A percentile compares a stretch with the other conserved stretches of the same genome.
Evolutionary conservation across 2,797 vertebrate genomes (phyloP).

Genomic region (Anabacerthia variegaticeps): DNA sequence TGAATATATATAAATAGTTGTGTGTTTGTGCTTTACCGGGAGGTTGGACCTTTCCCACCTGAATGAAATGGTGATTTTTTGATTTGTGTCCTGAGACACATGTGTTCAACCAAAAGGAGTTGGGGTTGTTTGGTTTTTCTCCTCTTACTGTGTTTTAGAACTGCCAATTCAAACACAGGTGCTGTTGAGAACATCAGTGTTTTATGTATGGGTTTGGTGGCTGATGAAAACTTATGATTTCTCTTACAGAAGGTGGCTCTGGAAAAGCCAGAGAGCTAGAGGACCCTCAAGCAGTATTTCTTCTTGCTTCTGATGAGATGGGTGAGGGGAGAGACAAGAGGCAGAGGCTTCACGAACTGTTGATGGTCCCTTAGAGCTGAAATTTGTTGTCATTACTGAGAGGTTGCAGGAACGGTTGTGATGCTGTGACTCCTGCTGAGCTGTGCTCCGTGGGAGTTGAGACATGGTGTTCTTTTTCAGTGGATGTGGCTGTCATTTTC

Average conservation of each 20-base stretch:
- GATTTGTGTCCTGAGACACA: background rate
- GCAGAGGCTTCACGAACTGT: background rate
- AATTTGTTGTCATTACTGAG: background rate
- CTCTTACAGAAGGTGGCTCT: background rate
- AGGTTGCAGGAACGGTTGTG: background rate
- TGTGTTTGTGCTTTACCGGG: background rate
- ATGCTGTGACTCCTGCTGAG: conserved; percentile 23
- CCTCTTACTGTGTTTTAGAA: background rate
- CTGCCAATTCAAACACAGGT: background rate
- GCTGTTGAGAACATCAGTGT: background rate
- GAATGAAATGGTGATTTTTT: background rate
- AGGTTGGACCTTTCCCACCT: background rate
- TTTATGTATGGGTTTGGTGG: accelerated
- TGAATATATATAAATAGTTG: background rate
- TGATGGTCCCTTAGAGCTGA: background rate
- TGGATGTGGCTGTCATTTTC: conserved; percentile 23
- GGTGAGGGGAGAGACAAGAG: background rate
- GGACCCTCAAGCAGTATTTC: background rate
- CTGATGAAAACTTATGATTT: background rate
- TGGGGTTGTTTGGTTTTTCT: background rate
- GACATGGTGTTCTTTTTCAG: conserved; percentile 33
- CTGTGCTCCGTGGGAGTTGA: conserved; percentile 45
- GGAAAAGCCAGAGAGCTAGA: background rate
- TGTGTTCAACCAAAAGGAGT: background rate
- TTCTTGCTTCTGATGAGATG: background rate